Evolutionary conservation across 2,888 invertebrate genomes (phyloP).

Genomic region (Agrochola litura): DNA sequence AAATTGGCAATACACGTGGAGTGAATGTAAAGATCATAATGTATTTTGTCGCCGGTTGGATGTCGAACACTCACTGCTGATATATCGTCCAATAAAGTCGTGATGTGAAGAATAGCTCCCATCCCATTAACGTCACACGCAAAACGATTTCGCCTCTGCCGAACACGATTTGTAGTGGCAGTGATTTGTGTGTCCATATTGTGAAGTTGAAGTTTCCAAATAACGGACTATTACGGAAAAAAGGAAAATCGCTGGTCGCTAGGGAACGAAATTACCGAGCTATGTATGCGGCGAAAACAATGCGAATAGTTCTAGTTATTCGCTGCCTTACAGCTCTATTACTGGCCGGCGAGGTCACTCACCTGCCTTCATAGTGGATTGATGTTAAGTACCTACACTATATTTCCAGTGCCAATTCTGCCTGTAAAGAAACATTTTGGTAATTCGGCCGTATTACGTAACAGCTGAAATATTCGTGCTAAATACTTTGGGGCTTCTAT

Average conservation of each 20-base stretch:
- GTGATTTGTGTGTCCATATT: conserved; percentile 82
- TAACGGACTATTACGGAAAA: conserved; percentile 68
- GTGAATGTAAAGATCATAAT: conserved; percentile 60
- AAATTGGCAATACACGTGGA: conserved; percentile 36
- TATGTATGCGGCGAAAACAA: conserved; percentile 53
- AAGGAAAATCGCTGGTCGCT: conserved; percentile 46
- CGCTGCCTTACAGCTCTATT: conserved; percentile 54
- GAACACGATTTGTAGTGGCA: conserved; percentile 82
- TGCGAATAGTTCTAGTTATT: conserved; percentile 56
- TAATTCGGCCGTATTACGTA: not conserved
- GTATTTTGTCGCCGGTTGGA: conserved; percentile 57
- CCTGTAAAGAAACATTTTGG: not conserved
- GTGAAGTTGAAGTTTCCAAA: conserved; percentile 76
- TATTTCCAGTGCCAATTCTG: conserved; percentile 14
- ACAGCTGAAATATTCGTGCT: not conserved
- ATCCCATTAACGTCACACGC: conserved; percentile 86
- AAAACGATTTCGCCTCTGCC: conserved; percentile 80
- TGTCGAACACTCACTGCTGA: conserved; percentile 73
- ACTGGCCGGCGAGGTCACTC: conserved; percentile 40
- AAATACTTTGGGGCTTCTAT: not conserved
- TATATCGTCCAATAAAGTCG: conserved; percentile 84
- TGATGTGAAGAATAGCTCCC: conserved; percentile 84
- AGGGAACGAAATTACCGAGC: conserved; percentile 39
- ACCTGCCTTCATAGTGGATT: conserved; percentile 37
- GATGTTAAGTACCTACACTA: conserved; percentile 19